Base-by-base conservation (phyloP, 1,140 invertebrate genomes). In the Cydia amplana region DNA sequence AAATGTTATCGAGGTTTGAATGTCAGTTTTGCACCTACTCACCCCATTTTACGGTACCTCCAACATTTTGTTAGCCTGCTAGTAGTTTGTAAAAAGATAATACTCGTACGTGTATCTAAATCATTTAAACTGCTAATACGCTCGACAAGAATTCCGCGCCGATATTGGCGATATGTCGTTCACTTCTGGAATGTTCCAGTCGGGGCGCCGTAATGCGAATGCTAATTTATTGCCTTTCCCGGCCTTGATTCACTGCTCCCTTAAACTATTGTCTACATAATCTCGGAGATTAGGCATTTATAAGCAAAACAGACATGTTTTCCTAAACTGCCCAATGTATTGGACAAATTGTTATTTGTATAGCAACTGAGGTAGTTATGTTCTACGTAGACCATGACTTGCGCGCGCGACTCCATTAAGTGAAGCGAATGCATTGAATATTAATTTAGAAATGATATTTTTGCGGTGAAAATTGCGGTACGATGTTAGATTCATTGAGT, bases 201-300 rank as follows among this genome's bases (percentile, higher is more conserved):
- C 65, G 18, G 23, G 65, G 16, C 28, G 36, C 32, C 4, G 65
- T 70, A 70, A 70, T 40, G 65, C 65, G 16, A 70, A 70, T 70
- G 65, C 32, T 70, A 70, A 70, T 70, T 70, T 70, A 70, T 70
- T 18, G 65, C 28, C 32, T 40, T 16, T 9, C 65, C 32, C 65
- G 65, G 65, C 65, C 65, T 70, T 70, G 65, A 70, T 70, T 70
- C 65, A 70, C 4, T 40, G 28, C 32, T 70, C 65, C 65, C 65
- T 70, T 70, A 70, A 70, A 36, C 65, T 70, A 70, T 70, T 70
- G 28, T 70, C 65, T 70, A 70, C 65, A 40, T 70, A 70, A 70
- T 70, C 65, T 70, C 55, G 18, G 32, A 18, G 65, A 70, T 70
- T 70, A 70, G 32, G n/a, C 16, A 70, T 70, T 70, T 70, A 70